A percentile compares a stretch with the other conserved stretches of the same genome.
Evolutionary conservation across 2,113 vertebrate species (phyloP).

Genomic region (Ellobius talpinus): DNA sequence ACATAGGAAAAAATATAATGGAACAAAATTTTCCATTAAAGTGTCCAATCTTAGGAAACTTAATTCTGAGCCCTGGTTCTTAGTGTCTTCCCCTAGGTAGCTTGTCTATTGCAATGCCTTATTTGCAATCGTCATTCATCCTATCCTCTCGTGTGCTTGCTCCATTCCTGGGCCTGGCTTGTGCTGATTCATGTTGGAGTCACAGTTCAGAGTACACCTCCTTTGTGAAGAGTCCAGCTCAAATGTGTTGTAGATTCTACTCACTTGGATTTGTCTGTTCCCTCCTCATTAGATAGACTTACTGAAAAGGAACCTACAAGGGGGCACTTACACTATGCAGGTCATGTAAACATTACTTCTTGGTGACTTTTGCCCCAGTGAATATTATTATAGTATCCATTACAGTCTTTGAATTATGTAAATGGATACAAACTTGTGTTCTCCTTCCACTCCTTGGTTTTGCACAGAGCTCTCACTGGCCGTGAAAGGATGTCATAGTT

Average conservation of each 20-base stretch:
- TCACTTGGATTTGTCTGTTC: not conserved
- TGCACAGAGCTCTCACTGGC: not conserved
- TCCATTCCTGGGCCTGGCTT: too few relatives aligned
- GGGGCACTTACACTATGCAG: not conserved
- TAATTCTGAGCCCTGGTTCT: not conserved
- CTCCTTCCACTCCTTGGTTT: fast-evolving
- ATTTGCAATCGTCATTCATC: not conserved
- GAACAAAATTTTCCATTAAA: not conserved
- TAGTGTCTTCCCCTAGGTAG: not conserved
- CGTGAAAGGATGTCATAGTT: not conserved
- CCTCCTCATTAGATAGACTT: not conserved
- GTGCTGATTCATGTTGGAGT: not conserved
- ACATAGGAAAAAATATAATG: too few relatives aligned
- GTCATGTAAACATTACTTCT: not conserved
- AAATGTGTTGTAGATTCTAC: not conserved
- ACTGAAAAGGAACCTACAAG: fast-evolving
- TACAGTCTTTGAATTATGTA: not conserved
- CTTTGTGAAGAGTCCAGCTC: not conserved
- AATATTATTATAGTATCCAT: not conserved
- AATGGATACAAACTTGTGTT: not conserved
- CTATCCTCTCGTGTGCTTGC: not conserved
- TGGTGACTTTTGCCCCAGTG: not conserved
- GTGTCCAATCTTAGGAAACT: not conserved
- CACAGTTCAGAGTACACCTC: not conserved
- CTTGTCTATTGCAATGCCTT: not conserved